phyloP scores from a whole-genome alignment of 2,888 invertebrate species.

The Strigamia maritima region DNA sequence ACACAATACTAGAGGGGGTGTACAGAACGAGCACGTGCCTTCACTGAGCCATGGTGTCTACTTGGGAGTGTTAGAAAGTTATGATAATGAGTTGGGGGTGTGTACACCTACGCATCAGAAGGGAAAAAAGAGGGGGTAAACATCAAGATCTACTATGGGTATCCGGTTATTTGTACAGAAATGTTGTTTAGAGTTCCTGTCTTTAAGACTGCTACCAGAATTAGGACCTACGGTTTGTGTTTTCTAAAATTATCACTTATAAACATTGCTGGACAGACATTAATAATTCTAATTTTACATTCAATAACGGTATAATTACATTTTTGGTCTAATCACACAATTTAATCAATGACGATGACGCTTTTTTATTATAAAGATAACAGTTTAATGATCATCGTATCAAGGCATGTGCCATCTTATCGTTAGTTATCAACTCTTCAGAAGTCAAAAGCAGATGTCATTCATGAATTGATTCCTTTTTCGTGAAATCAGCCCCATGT shows the following conservation, averaged over 20 bases:
- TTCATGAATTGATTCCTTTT: neutral
- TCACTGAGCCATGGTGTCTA: slow-evolving; percentile 27
- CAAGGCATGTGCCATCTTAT: no score
- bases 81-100: slow-evolving; percentile 24
- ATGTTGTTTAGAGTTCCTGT: neutral
- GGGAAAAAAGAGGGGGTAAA: slow-evolving; percentile 23
- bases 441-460: no score
- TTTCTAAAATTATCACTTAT: no score
- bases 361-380: no score
- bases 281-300: no score
- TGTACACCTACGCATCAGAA: slow-evolving; percentile 16
- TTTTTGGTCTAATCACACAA: no score
- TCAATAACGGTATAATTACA: no score
- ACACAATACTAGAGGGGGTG: slow-evolving; percentile 9
- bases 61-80: slow-evolving; percentile 27
- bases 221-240: neutral
- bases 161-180: slow-evolving; percentile 12
- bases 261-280: no score
- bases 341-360: no score
- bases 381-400: no score
- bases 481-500: neutral
- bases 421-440: no score
- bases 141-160: slow-evolving; percentile 16
- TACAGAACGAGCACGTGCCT: slow-evolving; percentile 5
- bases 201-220: neutral